These are phyloP conservation scores for Adoxophyes honmai DNA, from an alignment of 1,140 invertebrate species.

Conservation along the genomic window DNA sequence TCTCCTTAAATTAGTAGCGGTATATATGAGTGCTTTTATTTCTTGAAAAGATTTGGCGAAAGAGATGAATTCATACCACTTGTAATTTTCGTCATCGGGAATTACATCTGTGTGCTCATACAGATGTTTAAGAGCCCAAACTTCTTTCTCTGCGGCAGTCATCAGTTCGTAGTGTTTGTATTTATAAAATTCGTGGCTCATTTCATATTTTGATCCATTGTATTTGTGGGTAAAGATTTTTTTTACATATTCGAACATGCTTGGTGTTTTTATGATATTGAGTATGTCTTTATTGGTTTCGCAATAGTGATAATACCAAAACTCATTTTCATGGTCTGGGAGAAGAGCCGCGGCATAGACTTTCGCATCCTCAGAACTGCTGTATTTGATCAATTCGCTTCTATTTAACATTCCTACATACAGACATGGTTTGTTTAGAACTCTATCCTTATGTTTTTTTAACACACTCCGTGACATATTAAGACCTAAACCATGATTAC, in stretches of 20 bases:
- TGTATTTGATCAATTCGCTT: background rate
- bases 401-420: conserved; percentile 2
- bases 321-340: conserved; percentile 26
- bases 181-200: conserved; percentile 34
- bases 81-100: conserved; percentile 36
- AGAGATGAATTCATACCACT: conserved; percentile 48
- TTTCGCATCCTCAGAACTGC: background rate
- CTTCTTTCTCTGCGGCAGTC: conserved; percentile 37
- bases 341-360: conserved; percentile 17
- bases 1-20: conserved; percentile 25
- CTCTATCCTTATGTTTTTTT: background rate
- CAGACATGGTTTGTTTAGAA: background rate
- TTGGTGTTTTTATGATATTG: conserved; percentile 34
- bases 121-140: conserved; percentile 47
- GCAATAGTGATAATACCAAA: conserved; percentile 41
- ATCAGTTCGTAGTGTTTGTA: conserved; percentile 39
- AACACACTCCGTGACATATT: background rate
- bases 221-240: conserved; percentile 40
- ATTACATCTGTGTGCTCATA: conserved; percentile 32
- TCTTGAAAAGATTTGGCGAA: conserved; percentile 40
- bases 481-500: background rate
- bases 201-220: conserved; percentile 45
- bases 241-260: conserved; percentile 41
- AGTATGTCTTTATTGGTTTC: conserved; percentile 31
- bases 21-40: conserved; percentile 39